Evolutionary conservation across 2,113 vertebrate species (phyloP).

Genomic region (Neoarius graeffei): DNA sequence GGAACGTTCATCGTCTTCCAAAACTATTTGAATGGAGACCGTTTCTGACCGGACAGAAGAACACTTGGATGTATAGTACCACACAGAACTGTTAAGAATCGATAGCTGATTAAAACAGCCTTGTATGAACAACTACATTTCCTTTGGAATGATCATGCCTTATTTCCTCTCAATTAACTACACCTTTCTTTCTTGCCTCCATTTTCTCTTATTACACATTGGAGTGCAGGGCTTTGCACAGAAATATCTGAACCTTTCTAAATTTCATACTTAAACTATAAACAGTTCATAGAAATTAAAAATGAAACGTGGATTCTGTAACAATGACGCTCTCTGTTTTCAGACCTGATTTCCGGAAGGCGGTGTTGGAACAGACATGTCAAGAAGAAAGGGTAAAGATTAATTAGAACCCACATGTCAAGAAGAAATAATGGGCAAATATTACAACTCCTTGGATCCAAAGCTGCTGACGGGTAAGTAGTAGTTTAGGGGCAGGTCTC

Average conservation of each 20-base stretch:
- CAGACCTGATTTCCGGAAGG: neutral
- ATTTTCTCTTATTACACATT: neutral
- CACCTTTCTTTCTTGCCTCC: neutral
- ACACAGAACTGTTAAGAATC: neutral
- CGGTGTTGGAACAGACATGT: neutral
- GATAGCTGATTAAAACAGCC: neutral
- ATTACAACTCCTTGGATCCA: neutral
- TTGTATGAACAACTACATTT: neutral
- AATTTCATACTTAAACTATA: neutral
- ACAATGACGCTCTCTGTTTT: neutral
- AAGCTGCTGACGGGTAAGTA: neutral
- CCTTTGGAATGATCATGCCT: neutral
- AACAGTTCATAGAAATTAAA: neutral
- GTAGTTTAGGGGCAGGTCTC: neutral
- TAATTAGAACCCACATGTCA: conserved; percentile 7
- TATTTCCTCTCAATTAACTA: neutral
- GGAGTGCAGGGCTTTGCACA: neutral
- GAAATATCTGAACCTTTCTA: neutral
- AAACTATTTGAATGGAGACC: neutral
- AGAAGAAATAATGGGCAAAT: neutral
- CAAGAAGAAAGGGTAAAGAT: neutral
- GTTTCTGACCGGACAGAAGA: neutral
- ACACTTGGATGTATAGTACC: neutral
- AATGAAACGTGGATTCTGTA: neutral
- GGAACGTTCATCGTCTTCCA: neutral